Evolutionary conservation across 2,797 vertebrate genomes (phyloP).

Genomic region (Lithobates pipiens): DNA sequence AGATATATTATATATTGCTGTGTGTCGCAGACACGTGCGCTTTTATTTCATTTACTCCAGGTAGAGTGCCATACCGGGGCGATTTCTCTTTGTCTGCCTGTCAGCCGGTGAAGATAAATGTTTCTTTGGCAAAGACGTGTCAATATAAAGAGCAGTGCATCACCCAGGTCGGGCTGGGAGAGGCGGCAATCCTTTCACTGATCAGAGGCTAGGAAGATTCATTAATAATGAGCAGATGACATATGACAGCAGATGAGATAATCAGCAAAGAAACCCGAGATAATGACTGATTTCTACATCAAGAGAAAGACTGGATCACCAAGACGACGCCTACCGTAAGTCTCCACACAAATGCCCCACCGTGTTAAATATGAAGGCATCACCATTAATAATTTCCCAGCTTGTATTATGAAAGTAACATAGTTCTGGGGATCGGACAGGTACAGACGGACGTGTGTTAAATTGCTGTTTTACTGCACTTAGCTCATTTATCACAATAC

Average conservation of each 20-base stretch:
- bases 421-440: not conserved
- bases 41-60: conserved; percentile 17
- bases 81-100: conserved; percentile 35
- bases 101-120: conserved; percentile 43
- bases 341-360: not conserved
- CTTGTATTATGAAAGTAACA: conserved; percentile 6
- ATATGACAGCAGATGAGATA: conserved; percentile 57
- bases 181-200: not conserved
- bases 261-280: conserved; percentile 29
- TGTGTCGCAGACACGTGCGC: not conserved
- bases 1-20: too few species aligned
- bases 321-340: not conserved
- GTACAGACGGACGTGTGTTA: not conserved
- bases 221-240: conserved; percentile 52
- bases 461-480: not conserved
- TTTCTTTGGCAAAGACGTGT: conserved; percentile 12
- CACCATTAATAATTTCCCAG: conserved; percentile 19
- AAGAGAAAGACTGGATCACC: conserved; percentile 24
- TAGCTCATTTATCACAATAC: not conserved
- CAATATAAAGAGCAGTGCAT: conserved; percentile 28
- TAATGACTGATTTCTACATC: conserved; percentile 38
- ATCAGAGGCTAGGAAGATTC: conserved; percentile 30
- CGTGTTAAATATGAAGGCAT: conserved; percentile 2
- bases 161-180: not conserved
- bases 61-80: not conserved